These are phyloP conservation scores for Diglossa cyanea DNA, from an alignment of 2,797 vertebrate species.

Conservation along the genomic window DNA sequence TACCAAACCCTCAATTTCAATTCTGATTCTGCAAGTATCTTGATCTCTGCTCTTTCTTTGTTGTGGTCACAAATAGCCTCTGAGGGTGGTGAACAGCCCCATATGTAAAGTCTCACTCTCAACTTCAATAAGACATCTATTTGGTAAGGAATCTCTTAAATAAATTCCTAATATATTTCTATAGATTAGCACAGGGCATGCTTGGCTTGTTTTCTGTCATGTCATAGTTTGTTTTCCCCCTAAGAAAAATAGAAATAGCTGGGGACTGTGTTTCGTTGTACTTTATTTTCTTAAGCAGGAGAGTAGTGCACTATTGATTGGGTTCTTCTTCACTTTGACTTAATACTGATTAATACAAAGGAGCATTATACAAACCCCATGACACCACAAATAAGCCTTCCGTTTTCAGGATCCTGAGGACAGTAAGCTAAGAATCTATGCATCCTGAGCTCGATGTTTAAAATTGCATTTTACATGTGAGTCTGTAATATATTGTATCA, in stretches of 20 bases:
- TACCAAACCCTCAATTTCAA: background rate
- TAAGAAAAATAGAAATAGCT: background rate
- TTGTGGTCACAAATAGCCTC: background rate
- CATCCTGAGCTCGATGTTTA: background rate
- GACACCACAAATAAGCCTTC: background rate
- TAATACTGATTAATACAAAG: background rate
- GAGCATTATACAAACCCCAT: background rate
- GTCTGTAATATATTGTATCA: fast-evolving
- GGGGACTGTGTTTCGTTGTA: background rate
- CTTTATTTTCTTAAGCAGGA: background rate
- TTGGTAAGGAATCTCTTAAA: background rate
- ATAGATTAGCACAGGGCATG: background rate
- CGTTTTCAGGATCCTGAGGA: background rate
- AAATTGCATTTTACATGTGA: background rate
- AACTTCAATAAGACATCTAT: background rate
- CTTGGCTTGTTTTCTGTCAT: background rate
- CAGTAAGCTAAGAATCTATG: background rate
- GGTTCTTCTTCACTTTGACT: background rate
- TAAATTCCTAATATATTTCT: background rate
- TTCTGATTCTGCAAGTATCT: background rate
- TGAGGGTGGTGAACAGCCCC: fast-evolving
- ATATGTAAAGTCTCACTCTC: background rate
- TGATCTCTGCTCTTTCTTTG: background rate
- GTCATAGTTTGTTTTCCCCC: background rate
- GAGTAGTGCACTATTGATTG: fast-evolving